These are phyloP conservation scores for Rhopalosiphum maidis DNA, from an alignment of 1,140 invertebrate species.

Conservation along the genomic window DNA sequence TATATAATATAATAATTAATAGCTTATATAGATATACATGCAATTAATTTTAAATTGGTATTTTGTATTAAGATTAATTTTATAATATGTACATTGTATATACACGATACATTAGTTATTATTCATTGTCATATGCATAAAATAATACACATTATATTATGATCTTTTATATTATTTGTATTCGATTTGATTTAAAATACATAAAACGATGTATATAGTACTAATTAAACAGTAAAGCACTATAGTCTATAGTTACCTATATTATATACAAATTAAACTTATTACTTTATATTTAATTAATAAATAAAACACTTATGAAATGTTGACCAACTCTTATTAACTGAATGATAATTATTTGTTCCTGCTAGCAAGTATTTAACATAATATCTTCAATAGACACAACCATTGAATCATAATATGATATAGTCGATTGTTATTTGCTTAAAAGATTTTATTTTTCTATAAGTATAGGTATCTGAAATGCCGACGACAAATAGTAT, in stretches of 20 bases:
- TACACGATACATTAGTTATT: too few species aligned
- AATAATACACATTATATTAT: too few species aligned
- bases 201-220: background rate
- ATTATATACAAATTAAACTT: background rate
- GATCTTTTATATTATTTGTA: background rate
- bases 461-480: background rate
- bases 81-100: background rate
- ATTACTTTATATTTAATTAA: background rate
- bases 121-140: too few species aligned
- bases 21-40: too few species aligned
- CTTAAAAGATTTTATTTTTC: background rate
- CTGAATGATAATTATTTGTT: background rate
- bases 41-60: background rate
- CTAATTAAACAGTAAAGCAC: background rate
- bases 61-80: background rate
- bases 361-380: background rate
- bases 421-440: background rate
- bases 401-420: background rate
- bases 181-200: background rate
- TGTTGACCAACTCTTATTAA: background rate
- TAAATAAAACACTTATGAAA: constrained; percentile 26
- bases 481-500: background rate
- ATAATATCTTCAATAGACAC: background rate
- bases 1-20: too few species aligned
- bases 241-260: background rate